Base-by-base conservation (phyloP, 2,113 vertebrate species). In the Pan paniscus region DNA sequence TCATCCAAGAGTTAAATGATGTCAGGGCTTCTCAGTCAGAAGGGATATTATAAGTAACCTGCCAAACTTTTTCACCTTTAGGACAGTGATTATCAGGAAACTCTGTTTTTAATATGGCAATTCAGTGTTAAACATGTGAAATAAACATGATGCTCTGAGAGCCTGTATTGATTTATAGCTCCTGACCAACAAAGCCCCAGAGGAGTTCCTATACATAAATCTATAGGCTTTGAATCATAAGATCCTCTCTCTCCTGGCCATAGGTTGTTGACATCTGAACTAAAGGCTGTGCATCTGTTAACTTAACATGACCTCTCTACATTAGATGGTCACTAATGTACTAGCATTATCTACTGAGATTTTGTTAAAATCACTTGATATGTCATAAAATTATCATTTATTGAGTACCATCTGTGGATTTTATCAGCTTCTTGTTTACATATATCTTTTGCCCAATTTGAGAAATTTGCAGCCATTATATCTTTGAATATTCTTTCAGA, bases 41-140 rank as follows among this genome's bases (percentile, higher is more conserved):
- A 79, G 12, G 40, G 18, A 8, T 12, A 23, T 79, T 73, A 40
- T 18, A 93, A 90, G 70, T 55, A 85, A 76, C 43, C 46, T 14
- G 4, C 4, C 64, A 90, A 50, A 55, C 43, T 85, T 89, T 90
- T 3, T 95, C 27, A 32, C 0, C 4, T 25, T 85, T 61, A 93
- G 6, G 1, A 67, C 38, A 20, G 11, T 38, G 67, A 3, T 9
- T 30, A n/a, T 81, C 78, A 94, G 67, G 93, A 94, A 90, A 83
- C 78, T 91, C 46, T 70, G 72, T 86, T 68, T 78, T 85, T 89
- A 91, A 84, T 81, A 68, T 48, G 59, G 85, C 9, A 64, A 17
- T 40, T 72, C 30, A 38, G 10, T 40, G 1, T 59, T 55, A 93
- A 91, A 43, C 5, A 5, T 61, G 40, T 48, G n/a, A 61, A 61